Evolutionary conservation across 2,113 vertebrate genomes (phyloP).

Genomic region (Sorex araneus): DNA sequence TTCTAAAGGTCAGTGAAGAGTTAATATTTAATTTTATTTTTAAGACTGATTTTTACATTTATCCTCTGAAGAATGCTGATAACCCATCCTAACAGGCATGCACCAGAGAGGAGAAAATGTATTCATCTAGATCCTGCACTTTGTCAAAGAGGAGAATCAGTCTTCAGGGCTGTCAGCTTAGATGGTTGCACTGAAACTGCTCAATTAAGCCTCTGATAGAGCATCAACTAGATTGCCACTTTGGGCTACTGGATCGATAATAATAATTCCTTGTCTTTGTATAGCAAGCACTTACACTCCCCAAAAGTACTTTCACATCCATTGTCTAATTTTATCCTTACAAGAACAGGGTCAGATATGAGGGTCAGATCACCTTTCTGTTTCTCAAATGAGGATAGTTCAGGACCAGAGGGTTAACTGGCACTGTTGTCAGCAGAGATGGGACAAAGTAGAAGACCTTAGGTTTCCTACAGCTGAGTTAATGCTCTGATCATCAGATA

Average conservation of each 20-base stretch:
- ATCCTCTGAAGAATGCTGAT: background rate
- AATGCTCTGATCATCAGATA: background rate
- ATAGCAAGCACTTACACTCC: constrained; percentile 45
- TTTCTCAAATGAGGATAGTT: background rate
- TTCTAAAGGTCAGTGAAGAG: background rate
- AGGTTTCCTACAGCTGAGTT: background rate
- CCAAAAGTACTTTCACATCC: constrained; percentile 44
- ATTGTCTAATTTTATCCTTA: constrained; percentile 59
- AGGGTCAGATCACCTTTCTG: background rate
- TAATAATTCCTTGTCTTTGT: constrained; percentile 66
- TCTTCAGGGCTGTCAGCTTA: constrained; percentile 19
- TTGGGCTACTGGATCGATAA: constrained; percentile 58
- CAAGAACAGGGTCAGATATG: background rate
- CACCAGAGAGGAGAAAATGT: background rate
- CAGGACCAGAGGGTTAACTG: background rate
- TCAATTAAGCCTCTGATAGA: constrained; percentile 61
- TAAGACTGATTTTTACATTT: background rate
- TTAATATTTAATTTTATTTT: background rate
- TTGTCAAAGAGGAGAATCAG: constrained; percentile 23
- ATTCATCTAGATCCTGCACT: background rate
- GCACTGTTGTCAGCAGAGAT: background rate
- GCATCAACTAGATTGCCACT: constrained; percentile 44
- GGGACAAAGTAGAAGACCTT: background rate
- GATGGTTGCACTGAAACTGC: constrained; percentile 12
- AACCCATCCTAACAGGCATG: background rate